Evolutionary conservation across 2,888 invertebrate species (phyloP).

Genomic region (Hypselothyrea guttata): DNA sequence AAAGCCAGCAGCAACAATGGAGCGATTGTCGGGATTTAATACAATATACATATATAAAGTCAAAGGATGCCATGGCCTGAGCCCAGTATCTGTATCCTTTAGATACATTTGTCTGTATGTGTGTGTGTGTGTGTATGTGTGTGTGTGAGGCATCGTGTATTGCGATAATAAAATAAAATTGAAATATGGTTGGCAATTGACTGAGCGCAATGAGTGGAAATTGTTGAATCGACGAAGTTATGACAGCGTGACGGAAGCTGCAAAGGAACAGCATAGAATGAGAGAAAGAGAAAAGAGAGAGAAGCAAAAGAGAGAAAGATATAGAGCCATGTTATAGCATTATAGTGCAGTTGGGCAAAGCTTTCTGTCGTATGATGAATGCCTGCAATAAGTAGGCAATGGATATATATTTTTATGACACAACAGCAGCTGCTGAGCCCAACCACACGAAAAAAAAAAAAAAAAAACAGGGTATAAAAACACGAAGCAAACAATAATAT

Average conservation of each 20-base stretch:
- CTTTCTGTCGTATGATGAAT: constrained; percentile 35
- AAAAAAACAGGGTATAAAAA: not conserved
- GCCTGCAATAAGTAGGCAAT: constrained; percentile 53
- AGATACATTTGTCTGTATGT: constrained; percentile 21
- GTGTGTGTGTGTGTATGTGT: constrained; percentile 11
- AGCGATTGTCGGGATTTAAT: constrained; percentile 42
- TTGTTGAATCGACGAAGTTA: constrained; percentile 55
- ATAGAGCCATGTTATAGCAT: too few relatives aligned
- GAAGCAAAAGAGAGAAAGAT: too few relatives aligned
- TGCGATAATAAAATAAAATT: constrained; percentile 75
- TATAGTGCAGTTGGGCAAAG: constrained; percentile 3
- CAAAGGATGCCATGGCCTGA: constrained; percentile 51
- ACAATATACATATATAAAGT: constrained; percentile 51
- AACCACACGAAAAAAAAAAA: not conserved
- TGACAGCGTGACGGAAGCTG: constrained; percentile 43
- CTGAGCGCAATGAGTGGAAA: constrained; percentile 73
- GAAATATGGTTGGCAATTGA: constrained; percentile 76
- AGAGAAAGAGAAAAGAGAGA: not conserved
- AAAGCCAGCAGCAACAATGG: constrained; percentile 48
- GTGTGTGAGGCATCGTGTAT: constrained; percentile 27
- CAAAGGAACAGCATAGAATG: not conserved
- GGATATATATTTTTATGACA: constrained; percentile 13
- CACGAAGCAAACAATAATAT: not conserved
- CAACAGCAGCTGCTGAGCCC: constrained; percentile 20
- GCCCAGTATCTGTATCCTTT: constrained; percentile 43